phyloP scores from a whole-genome alignment of 2,888 invertebrate genomes.

The Parthenolecanium corni region DNA sequence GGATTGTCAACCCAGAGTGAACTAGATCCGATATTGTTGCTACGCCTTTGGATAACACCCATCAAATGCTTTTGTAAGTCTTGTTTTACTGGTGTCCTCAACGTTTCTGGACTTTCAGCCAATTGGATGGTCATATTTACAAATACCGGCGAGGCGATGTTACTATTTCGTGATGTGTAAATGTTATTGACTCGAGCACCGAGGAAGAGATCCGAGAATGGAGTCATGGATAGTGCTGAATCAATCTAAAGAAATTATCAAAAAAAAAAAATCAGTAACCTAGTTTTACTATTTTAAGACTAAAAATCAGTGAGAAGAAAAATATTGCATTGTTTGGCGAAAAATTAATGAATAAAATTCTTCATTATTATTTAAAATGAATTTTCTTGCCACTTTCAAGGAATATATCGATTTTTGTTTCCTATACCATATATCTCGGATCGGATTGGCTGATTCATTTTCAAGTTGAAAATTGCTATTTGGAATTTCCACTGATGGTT shows the following conservation, averaged over 20 bases:
- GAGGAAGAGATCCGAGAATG: slow-evolving; percentile 76
- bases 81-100: slow-evolving; percentile 44
- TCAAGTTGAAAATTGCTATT: no score
- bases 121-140: slow-evolving; percentile 74
- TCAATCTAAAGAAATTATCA: slow-evolving; percentile 66
- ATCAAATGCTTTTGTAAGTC: slow-evolving; percentile 74
- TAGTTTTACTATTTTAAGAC: background rate
- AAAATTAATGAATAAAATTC: no score
- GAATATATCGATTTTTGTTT: no score
- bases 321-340: no score
- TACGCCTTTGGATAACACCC: slow-evolving; percentile 67
- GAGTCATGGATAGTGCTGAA: slow-evolving; percentile 85
- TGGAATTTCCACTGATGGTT: no score
- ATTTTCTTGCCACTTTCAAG: no score
- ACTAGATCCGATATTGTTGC: slow-evolving; percentile 80
- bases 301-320: background rate
- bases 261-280: background rate
- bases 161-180: slow-evolving; percentile 43
- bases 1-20: slow-evolving; percentile 73
- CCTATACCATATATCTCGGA: no score
- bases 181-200: slow-evolving; percentile 67
- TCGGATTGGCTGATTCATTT: no score
- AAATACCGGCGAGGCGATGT: slow-evolving; percentile 49
- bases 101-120: slow-evolving; percentile 56
- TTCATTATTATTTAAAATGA: no score